phyloP scores from a whole-genome alignment of 1,140 invertebrate genomes.

The Drosophila melanogaster region DNA sequence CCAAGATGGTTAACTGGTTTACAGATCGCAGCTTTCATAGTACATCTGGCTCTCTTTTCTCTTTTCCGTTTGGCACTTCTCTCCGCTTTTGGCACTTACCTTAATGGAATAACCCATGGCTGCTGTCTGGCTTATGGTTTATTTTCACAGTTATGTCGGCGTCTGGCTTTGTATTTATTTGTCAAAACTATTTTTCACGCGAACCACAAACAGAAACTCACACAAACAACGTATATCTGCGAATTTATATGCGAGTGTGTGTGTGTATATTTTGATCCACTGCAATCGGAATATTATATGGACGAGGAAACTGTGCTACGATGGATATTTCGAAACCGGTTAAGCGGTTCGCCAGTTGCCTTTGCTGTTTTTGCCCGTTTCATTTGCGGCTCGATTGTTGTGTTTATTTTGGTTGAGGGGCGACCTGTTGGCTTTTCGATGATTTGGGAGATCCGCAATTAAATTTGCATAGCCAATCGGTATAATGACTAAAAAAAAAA shows the following conservation, averaged over 20 bases:
- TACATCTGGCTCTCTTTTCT: conserved; percentile 10
- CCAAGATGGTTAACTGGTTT: conserved; percentile 26
- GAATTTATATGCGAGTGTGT: conserved; percentile 14
- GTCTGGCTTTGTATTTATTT: conserved; percentile 30
- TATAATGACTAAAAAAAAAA: conserved; percentile 16
- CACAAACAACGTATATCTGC: conserved; percentile 26
- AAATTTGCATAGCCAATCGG: conserved; percentile 25
- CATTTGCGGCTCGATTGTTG: conserved; percentile 20
- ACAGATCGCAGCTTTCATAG: conserved; percentile 32
- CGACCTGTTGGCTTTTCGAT: conserved; percentile 33
- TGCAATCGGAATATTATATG: conserved; percentile 26
- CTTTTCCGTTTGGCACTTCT: background rate
- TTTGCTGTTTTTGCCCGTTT: conserved; percentile 10
- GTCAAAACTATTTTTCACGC: conserved; percentile 6
- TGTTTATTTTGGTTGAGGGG: conserved; percentile 22
- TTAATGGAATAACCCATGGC: conserved; percentile 72
- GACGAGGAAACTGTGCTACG: conserved; percentile 19
- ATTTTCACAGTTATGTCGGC: conserved; percentile 29
- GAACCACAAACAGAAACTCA: conserved; percentile 19
- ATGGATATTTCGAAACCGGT: conserved; percentile 42
- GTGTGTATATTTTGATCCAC: conserved; percentile 17
- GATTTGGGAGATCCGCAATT: conserved; percentile 34
- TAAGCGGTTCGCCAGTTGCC: conserved; percentile 18
- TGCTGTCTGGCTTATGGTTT: conserved; percentile 41
- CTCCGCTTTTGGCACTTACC: conserved; percentile 41